Percentiles rank a stretch among this genome's conserved stretches.
These are phyloP conservation scores for Pristionchus maxplancki DNA, from an alignment of 2,888 invertebrate species.

Conservation along the genomic window DNA sequence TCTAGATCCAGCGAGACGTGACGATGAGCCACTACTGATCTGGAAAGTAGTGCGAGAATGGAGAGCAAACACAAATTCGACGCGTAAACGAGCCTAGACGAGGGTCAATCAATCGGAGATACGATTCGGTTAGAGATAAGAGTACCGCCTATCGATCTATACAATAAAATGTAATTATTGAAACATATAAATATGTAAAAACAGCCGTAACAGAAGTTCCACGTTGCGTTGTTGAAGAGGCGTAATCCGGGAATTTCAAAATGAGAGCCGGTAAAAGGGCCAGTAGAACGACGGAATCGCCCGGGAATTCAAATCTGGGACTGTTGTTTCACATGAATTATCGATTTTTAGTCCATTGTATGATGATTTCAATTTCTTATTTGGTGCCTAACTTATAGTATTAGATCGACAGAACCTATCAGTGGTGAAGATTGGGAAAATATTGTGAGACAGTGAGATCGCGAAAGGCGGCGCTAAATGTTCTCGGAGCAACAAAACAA, in stretches of 20 bases:
- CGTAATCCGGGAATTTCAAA: too few relatives aligned
- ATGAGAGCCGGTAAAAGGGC: too few relatives aligned
- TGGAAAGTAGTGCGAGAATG: conserved; percentile 25
- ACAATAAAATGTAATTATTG: neutral
- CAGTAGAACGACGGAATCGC: too few relatives aligned
- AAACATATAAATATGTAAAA: neutral
- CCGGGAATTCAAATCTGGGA: too few relatives aligned
- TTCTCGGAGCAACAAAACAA: conserved; percentile 29
- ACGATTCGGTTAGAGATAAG: conserved; percentile 1
- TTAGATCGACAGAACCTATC: too few relatives aligned
- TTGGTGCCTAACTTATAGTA: too few relatives aligned
- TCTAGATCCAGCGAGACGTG: conserved; percentile 31
- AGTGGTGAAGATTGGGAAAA: neutral
- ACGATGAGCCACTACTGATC: conserved; percentile 45
- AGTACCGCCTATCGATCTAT: neutral
- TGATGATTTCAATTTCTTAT: too few relatives aligned
- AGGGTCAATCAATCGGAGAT: neutral
- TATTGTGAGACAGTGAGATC: neutral
- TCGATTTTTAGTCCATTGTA: too few relatives aligned
- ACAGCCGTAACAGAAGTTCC: neutral
- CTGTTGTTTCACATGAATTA: too few relatives aligned
- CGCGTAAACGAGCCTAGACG: neutral
- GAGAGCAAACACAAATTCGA: conserved; percentile 7
- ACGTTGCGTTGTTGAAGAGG: conserved; percentile 9
- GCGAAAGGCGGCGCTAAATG: neutral